Evolutionary conservation across 2,888 invertebrate species (phyloP), one percentile per base, ranked within the genome.

Genomic region (Elysia crispata): DNA sequence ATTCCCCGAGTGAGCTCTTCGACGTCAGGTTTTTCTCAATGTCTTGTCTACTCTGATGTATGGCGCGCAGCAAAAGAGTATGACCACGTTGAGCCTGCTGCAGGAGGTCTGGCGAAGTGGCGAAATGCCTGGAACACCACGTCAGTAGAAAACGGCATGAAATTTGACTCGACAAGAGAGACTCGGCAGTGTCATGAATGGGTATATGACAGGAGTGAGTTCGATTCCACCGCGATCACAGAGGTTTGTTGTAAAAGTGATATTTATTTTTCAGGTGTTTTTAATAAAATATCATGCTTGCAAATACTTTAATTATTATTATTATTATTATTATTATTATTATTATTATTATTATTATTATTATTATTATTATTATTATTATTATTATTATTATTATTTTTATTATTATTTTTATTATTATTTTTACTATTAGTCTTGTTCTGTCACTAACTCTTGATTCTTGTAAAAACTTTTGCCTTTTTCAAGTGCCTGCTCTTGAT

Each of bases 1-100:
- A 86, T 87, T 15, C 87, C 87, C 1, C 62, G 64, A 6, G 25
- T 11, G 8, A 15, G 18, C 20, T 50, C 60, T n/a, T n/a, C 49
- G 1, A n/a, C 20, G 60, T 54, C 41, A 6, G 23, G 28, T 33
- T 69, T 25, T 67, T 75, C 66, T 49, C 64, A 31, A 3, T 69
- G 28, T 25, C 15, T 41, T 11, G 41, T 41, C 41, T 41, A 41
- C 41, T 41, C 41, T 11, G 11, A 11, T 41, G 5, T 11, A 3
- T 41, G 41, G 41, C 41, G 41, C 5, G 41, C 41, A 11, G 41
- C 41, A 6, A 3, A 41, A 41, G 41, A 41, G 41, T 3, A 11
- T 11, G 41, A 11, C 41, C 5, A 11, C 11, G 41, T 41, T 11
- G 41, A 41, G n/a, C 49, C 23, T 18, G 50, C 11, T 15, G 25